Conservation (phyloP, 2,113 vertebrate genomes). For the Ciconia boyciana region DNA sequence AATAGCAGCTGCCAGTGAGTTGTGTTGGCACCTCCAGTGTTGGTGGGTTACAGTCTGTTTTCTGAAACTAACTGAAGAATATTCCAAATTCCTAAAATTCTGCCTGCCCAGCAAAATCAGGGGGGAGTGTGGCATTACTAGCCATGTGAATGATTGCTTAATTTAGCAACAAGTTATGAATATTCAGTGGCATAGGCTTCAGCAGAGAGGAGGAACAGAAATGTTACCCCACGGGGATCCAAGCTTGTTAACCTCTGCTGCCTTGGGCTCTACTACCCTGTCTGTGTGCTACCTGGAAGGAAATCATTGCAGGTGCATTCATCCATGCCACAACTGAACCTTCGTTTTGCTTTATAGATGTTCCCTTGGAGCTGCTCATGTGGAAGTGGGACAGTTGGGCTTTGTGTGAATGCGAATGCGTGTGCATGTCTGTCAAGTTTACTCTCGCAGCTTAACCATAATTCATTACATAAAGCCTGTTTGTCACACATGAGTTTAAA, state of each 20-base stretch:
- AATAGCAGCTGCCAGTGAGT: background rate
- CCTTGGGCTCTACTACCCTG: background rate
- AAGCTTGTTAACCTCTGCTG: background rate
- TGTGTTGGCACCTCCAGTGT: background rate
- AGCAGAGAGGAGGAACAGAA: background rate
- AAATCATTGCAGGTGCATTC: background rate
- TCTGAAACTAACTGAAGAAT: constrained; percentile 2
- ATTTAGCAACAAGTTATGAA: constrained; percentile 19
- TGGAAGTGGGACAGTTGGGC: constrained; percentile 39
- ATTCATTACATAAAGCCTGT: constrained; percentile 50
- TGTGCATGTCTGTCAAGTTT: constrained; percentile 8
- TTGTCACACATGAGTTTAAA: constrained; percentile 33
- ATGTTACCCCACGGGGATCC: background rate
- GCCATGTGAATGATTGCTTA: background rate
- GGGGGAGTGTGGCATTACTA: background rate
- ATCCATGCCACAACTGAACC: background rate
- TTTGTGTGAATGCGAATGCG: background rate
- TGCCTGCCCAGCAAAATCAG: constrained; percentile 18
- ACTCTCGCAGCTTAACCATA: background rate
- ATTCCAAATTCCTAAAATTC: constrained; percentile 29
- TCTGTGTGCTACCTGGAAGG: background rate
- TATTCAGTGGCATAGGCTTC: background rate
- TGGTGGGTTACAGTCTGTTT: background rate
- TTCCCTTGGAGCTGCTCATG: constrained; percentile 18
- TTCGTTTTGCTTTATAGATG: background rate